Percentiles rank a stretch among this genome's conserved stretches.
Evolutionary conservation across 2,888 invertebrate species (phyloP).

Genomic region (Xestobium rufovillosum): DNA sequence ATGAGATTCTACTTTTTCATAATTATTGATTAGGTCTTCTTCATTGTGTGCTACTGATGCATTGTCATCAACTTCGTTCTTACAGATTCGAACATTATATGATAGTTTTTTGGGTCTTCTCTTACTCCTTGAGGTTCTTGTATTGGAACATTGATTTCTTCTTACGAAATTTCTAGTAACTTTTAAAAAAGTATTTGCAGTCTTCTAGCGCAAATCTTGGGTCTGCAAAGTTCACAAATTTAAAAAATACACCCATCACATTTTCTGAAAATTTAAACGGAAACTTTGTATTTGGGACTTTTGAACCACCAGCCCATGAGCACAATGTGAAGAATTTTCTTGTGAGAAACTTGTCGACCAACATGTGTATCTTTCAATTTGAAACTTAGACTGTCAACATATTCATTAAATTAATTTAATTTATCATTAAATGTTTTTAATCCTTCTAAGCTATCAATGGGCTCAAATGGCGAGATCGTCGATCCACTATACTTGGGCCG

Average conservation of each 20-base stretch:
- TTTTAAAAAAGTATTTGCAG: slow-evolving; percentile 21
- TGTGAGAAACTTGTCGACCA: slow-evolving; percentile 20
- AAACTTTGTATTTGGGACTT: slow-evolving; percentile 18
- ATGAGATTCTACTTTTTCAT: no score
- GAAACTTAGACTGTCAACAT: slow-evolving; percentile 10
- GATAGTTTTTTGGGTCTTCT: slow-evolving; percentile 6
- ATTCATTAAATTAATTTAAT: slow-evolving; percentile 14
- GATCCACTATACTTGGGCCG: no score
- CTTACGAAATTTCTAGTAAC: slow-evolving; percentile 14
- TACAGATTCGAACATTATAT: not conserved
- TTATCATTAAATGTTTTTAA: no score
- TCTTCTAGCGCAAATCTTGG: slow-evolving; percentile 15
- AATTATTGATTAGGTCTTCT: no score
- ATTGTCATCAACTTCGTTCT: no score
- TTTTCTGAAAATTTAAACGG: slow-evolving; percentile 20
- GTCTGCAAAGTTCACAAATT: slow-evolving; percentile 15
- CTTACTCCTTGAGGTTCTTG: slow-evolving; percentile 8
- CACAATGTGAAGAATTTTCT: slow-evolving; percentile 21
- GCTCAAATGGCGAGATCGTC: no score
- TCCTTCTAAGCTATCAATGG: slow-evolving; percentile 5
- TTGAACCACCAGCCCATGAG: slow-evolving; percentile 21
- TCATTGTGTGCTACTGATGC: no score
- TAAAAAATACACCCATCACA: slow-evolving; percentile 17
- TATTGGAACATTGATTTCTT: not conserved
- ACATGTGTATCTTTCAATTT: slow-evolving; percentile 18